These are phyloP conservation scores for Pangasius djambal DNA, from an alignment of 2,797 vertebrate species.

Conservation along the genomic window DNA sequence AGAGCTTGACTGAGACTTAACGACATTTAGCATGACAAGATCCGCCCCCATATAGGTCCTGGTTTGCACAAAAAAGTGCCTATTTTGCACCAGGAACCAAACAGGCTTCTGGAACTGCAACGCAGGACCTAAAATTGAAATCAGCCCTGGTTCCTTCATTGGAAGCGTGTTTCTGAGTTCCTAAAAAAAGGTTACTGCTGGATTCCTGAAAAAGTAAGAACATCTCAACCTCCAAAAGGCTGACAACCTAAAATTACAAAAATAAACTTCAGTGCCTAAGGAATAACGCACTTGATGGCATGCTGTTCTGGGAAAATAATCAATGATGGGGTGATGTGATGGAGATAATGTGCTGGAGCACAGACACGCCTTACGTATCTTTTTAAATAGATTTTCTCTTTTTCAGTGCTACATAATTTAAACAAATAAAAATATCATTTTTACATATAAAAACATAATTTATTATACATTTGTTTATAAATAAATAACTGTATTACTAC, in stretches of 20 bases:
- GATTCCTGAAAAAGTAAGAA: too few species aligned
- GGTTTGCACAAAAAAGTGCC: not conserved
- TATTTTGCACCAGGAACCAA: not conserved
- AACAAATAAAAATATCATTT: too few species aligned
- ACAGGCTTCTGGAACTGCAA: not conserved
- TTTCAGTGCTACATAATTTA: too few species aligned
- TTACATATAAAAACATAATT: too few species aligned
- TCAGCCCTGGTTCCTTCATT: not conserved
- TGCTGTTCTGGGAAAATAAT: not conserved
- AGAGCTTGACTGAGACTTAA: not conserved
- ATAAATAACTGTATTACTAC: too few species aligned
- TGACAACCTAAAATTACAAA: not conserved
- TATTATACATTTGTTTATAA: too few species aligned
- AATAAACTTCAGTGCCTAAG: not conserved
- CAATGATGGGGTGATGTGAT: not conserved
- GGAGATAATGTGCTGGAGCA: too few species aligned
- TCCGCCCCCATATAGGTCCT: not conserved
- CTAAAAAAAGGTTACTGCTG: too few species aligned
- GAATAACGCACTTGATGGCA: not conserved
- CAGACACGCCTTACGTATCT: too few species aligned
- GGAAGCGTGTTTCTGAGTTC: not conserved
- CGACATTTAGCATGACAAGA: not conserved
- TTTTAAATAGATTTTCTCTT: too few species aligned
- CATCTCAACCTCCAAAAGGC: too few species aligned
- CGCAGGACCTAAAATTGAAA: not conserved